These are phyloP conservation scores for Tiaroga cobitis DNA, from an alignment of 2,797 vertebrate genomes.

Conservation along the genomic window DNA sequence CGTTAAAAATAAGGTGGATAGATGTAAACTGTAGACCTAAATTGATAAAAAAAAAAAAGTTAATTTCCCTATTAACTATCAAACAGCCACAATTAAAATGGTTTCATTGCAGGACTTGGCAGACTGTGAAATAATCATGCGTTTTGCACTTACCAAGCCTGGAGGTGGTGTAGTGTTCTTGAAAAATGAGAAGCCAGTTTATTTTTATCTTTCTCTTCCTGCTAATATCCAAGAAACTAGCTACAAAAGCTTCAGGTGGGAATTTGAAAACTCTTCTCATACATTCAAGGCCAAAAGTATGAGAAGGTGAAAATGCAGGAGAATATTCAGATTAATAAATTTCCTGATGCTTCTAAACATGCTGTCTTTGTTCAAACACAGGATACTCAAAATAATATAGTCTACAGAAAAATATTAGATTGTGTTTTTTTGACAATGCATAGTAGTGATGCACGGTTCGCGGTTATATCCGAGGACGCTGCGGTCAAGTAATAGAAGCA, in stretches of 20 bases:
- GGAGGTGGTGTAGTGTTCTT: constrained; percentile 38
- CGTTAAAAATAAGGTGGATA: neutral
- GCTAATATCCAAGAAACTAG: neutral
- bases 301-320: neutral
- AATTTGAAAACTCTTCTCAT: neutral
- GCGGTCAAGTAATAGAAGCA: neutral
- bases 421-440: neutral
- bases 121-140: constrained; percentile 33
- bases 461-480: neutral
- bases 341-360: neutral
- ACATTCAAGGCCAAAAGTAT: neutral
- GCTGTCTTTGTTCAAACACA: neutral
- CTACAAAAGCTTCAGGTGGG: neutral
- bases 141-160: constrained; percentile 44
- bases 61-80: no score
- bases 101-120: constrained; percentile 25
- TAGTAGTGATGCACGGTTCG: neutral
- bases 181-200: constrained; percentile 9
- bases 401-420: neutral
- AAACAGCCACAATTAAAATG: neutral
- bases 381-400: neutral
- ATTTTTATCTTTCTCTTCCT: neutral
- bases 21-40: neutral
- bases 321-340: neutral
- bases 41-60: neutral